Conservation (phyloP, 2,113 vertebrate species). For the rabbit (Oryctolagus cuniculus) region mOryCun1.1 NC_091434.1:59339501-59340000, state of each 20-base stretch:
- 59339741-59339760: neutral
- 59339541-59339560: neutral
- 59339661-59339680: neutral
- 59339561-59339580: neutral
- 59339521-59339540: neutral
- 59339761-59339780: neutral
- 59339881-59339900: too few relatives aligned
- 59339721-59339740: neutral
- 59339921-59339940: too few relatives aligned
- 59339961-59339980: too few relatives aligned
- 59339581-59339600: neutral
- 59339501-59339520: constrained; percentile 73
- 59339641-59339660: too few relatives aligned
- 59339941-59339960: too few relatives aligned
- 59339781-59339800: neutral
- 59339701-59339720: neutral
- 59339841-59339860: too few relatives aligned
- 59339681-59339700: neutral
- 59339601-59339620: neutral
- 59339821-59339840: too few relatives aligned
- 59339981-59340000: neutral
- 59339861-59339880: too few relatives aligned
- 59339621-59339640: neutral
- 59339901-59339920: too few relatives aligned
- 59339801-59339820: too few relatives aligned